Percentiles rank a stretch among this genome's conserved stretches.
Conservation (phyloP, 2,888 invertebrate genomes). For the Dinocampus coccinellae region DNA sequence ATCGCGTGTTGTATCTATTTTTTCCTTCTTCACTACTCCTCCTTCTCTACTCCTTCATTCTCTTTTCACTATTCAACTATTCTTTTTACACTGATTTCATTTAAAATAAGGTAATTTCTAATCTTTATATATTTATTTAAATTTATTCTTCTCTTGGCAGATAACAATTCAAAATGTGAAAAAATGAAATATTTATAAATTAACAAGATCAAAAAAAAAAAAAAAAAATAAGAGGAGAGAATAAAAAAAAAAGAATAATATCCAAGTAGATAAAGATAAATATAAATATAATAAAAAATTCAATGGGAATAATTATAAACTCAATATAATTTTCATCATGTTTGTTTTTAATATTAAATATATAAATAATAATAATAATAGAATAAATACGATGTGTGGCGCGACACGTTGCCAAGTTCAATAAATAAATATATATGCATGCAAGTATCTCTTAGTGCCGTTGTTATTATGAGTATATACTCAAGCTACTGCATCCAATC, state of each 20-base stretch:
- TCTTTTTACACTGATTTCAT: not conserved
- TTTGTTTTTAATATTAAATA: too few species aligned
- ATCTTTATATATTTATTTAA: not conserved
- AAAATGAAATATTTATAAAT: not conserved
- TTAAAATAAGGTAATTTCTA: not conserved
- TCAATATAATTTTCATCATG: too few species aligned
- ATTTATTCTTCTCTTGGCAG: not conserved
- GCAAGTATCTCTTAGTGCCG: not conserved
- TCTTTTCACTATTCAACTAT: too few species aligned
- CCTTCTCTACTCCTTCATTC: too few species aligned
- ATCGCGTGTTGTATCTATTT: not conserved
- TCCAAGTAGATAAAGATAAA: too few species aligned
- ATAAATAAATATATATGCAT: not conserved
- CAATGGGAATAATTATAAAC: too few species aligned
- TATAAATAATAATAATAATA: too few species aligned
- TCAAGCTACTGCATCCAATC: constrained; percentile 31
- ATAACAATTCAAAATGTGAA: not conserved
- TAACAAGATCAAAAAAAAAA: not conserved
- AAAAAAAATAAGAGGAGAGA: not conserved
- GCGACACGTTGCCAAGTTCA: not conserved
- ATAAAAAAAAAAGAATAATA: too few species aligned
- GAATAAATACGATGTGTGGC: too few species aligned
- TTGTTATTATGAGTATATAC: not conserved
- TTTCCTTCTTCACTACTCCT: too few species aligned
- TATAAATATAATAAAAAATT: too few species aligned